These are phyloP conservation scores for Meda fulgida DNA, from an alignment of 2,797 vertebrate genomes.

Conservation along the genomic window DNA sequence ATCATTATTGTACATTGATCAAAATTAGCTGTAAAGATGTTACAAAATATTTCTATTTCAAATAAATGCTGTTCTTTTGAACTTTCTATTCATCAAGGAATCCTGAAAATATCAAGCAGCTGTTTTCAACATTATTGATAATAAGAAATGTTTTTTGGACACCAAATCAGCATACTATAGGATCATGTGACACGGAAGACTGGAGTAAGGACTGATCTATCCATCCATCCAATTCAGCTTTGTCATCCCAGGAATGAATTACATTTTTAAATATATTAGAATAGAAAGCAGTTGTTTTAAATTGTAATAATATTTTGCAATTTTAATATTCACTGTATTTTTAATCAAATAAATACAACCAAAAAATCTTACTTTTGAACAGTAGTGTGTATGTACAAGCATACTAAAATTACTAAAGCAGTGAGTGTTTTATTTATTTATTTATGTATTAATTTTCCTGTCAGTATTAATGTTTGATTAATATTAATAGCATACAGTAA, in stretches of 20 bases:
- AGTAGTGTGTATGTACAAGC: not conserved
- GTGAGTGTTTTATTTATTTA: not conserved
- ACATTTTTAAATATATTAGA: not conserved
- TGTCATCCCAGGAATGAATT: not conserved
- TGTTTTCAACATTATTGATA: not conserved
- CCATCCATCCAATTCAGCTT: not conserved
- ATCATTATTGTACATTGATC: not conserved
- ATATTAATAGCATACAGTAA: slow-evolving; percentile 2
- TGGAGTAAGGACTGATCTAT: not conserved
- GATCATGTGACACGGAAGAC: not conserved
- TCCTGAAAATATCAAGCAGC: not conserved
- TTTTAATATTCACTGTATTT: not conserved
- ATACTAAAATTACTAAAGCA: not conserved
- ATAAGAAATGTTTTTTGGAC: too few species aligned
- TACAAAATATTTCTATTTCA: not conserved
- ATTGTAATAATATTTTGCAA: too few species aligned
- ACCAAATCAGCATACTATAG: not conserved
- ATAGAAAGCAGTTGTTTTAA: not conserved
- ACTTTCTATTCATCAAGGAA: not conserved
- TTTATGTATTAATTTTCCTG: not conserved
- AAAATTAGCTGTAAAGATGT: not conserved
- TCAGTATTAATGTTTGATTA: not conserved
- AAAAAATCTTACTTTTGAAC: not conserved
- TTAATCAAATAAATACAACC: not conserved
- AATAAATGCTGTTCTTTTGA: not conserved